These are phyloP conservation scores for Pinctada fucata DNA, from an alignment of 2,888 invertebrate genomes.

Conservation along the genomic window DNA sequence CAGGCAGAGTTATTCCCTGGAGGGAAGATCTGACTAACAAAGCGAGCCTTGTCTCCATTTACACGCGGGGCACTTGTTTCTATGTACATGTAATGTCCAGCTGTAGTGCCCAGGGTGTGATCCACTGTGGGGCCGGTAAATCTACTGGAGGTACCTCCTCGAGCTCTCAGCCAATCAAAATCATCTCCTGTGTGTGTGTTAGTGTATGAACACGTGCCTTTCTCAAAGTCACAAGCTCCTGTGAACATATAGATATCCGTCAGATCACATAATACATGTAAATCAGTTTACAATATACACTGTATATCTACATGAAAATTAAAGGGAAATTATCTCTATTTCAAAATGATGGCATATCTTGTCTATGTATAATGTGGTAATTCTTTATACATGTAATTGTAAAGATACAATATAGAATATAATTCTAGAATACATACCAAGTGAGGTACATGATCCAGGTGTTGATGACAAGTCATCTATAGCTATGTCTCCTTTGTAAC, in stretches of 20 bases:
- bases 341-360: background rate
- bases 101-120: slow-evolving; percentile 54
- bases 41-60: slow-evolving; percentile 56
- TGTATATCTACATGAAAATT: background rate
- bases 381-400: no score
- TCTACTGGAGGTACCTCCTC: slow-evolving; percentile 58
- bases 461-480: slow-evolving; percentile 66
- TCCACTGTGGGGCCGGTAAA: slow-evolving; percentile 69
- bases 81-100: slow-evolving; percentile 69
- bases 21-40: slow-evolving; percentile 54
- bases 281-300: background rate
- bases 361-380: no score
- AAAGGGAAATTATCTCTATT: background rate
- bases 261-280: background rate
- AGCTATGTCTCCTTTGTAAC: slow-evolving; percentile 68
- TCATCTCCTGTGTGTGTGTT: slow-evolving; percentile 64
- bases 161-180: slow-evolving; percentile 72
- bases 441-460: slow-evolving; percentile 48
- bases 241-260: background rate
- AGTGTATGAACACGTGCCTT: slow-evolving; percentile 70
- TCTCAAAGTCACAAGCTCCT: slow-evolving; percentile 74
- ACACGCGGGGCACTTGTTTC: slow-evolving; percentile 59
- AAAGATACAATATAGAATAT: no score
- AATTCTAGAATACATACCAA: slow-evolving; percentile 34
- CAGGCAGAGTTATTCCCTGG: slow-evolving; percentile 48